phyloP scores from a whole-genome alignment of 2,113 vertebrate genomes.

The Pitta sordida region DNA sequence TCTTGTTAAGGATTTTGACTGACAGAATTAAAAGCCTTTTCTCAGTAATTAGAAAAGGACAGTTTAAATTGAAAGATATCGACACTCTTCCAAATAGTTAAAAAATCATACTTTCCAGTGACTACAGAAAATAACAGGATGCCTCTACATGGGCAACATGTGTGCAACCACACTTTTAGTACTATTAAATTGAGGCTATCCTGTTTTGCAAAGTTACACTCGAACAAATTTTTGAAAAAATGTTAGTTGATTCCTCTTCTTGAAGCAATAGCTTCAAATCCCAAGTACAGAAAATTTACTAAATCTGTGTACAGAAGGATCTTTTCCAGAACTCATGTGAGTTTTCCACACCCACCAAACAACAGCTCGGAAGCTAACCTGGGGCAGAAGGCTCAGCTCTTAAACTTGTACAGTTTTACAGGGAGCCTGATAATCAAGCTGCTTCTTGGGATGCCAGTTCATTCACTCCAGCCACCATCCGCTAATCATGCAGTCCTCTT shows the following conservation, averaged over 20 bases:
- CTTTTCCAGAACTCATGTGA: accelerated
- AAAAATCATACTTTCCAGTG: background rate
- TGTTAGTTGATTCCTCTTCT: accelerated
- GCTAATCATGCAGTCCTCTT: background rate
- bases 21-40: background rate
- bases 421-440: background rate
- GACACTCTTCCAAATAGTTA: background rate
- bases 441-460: background rate
- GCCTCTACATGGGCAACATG: background rate
- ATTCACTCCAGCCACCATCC: accelerated
- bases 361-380: background rate
- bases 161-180: background rate
- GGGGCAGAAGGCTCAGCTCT: background rate
- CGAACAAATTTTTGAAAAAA: background rate
- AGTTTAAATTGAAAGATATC: background rate
- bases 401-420: background rate
- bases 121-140: background rate
- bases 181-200: background rate
- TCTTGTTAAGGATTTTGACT: background rate
- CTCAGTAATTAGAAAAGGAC: background rate
- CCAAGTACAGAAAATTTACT: background rate
- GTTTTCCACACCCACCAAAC: background rate
- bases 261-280: background rate
- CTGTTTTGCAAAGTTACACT: background rate
- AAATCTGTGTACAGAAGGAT: background rate